Evolutionary conservation across 1,140 invertebrate genomes (phyloP), one percentile per base, ranked within the genome.

Genomic region (Metaphire vulgaris): DNA sequence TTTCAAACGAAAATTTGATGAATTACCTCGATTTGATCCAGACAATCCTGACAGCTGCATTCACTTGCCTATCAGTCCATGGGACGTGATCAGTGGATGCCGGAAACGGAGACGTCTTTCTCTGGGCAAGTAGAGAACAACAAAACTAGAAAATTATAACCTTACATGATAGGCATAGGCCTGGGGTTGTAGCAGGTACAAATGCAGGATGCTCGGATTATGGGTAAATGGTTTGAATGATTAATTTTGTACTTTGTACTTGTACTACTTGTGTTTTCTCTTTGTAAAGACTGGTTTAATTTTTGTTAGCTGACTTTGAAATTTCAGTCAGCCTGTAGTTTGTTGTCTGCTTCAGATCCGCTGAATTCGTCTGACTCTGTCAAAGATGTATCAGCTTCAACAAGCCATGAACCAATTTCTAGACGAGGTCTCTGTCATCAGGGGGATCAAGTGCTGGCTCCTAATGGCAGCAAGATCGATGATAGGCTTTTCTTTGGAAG

Each of bases 21-120:
- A 92, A 15, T 87, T 98, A 81, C 96, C 96, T 41, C 93, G 97
- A 87, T 98, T 96, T 86, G 94, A 96, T 83, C 96, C 96, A 0
- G 93, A 95, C 82, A 92, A 93, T 31, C 77, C 80, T 14, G 81
- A 83, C 33, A 77, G 79, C 41, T 72, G 73, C 2, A 84, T 71
- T 0, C 75, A 70, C n/a, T 34, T 72, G 12, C 84, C 84, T 21
- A 83, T 85, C 76, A 83, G 82, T 77, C 85, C 85, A 14, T 67
- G 84, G 21, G 83, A 71, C 1, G 81, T 86, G 33, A 80, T 86
- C 68, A 81, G 79, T 71, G 80, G 72, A 29, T 85, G 83, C 79
- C 83, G 81, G 75, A 84, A 83, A 75, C 84, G 80, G 75, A 81
- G 79, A 16, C 80, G 80, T 12, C 41, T 56, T 21, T 56, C 41